These are phyloP conservation scores for Axis porcinus DNA, from an alignment of 2,113 vertebrate species.

Conservation along the genomic window DNA sequence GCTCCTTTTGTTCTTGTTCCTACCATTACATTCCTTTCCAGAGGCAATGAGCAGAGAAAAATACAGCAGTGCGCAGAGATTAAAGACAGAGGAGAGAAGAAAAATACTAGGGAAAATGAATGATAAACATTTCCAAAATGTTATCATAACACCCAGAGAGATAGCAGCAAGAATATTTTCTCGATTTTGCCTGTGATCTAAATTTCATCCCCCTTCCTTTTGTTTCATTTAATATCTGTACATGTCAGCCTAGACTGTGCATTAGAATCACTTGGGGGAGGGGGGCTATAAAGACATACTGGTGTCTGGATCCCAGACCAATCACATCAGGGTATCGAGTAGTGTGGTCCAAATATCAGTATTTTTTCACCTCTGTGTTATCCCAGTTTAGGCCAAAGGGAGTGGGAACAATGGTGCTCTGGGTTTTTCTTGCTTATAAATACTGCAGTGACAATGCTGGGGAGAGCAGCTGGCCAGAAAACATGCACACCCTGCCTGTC, in stretches of 20 bases:
- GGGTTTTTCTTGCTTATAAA: neutral
- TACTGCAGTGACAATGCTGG: fast-evolving
- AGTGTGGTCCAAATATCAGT: no score
- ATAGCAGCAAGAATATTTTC: neutral
- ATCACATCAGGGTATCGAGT: neutral
- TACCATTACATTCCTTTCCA: neutral
- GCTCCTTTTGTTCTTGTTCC: neutral
- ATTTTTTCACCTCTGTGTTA: neutral
- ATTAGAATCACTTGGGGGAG: neutral
- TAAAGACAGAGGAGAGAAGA: neutral
- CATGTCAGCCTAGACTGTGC: no score
- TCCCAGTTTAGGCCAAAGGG: neutral
- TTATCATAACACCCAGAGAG: neutral
- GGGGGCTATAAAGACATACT: neutral
- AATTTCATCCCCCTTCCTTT: neutral
- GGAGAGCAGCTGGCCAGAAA: neutral
- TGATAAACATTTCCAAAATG: neutral
- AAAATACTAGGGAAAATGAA: neutral
- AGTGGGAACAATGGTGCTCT: no score
- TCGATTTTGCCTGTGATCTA: neutral
- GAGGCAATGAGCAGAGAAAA: neutral
- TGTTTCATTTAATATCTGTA: neutral
- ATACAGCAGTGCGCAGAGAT: fast-evolving
- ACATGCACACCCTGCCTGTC: fast-evolving
- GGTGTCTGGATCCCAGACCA: no score